A percentile compares a stretch with the other conserved stretches of the same genome.
phyloP scores from a whole-genome alignment of 92 coral and sea anemone species.

The Palythoa heliodiscus region DNA sequence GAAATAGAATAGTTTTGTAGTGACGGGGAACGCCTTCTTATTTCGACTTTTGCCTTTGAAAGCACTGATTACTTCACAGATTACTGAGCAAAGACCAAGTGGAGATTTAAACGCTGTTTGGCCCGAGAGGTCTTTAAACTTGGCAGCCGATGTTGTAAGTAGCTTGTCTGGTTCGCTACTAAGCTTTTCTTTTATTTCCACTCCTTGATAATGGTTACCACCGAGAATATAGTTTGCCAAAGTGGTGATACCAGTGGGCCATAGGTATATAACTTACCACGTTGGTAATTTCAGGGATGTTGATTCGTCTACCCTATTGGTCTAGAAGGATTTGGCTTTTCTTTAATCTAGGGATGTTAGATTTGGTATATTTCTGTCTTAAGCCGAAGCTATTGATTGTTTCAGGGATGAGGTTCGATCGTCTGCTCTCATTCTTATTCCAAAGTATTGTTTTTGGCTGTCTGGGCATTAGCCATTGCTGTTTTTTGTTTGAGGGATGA shows the following conservation, averaged over 20 bases:
- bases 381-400: no score
- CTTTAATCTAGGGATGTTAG: no score
- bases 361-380: no score
- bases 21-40: neutral
- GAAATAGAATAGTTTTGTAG: neutral
- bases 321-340: no score
- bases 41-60: neutral
- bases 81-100: slow-evolving; percentile 22
- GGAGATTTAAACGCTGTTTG: slow-evolving; percentile 26
- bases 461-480: no score
- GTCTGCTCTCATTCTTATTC: no score
- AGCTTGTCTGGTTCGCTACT: neutral
- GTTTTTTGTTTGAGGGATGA: no score
- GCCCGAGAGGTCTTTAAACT: slow-evolving; percentile 12
- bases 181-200: neutral
- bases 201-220: neutral
- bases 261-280: neutral
- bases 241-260: neutral
- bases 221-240: neutral
- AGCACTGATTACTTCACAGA: slow-evolving; percentile 22
- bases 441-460: no score
- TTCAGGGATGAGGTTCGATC: no score
- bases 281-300: no score
- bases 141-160: slow-evolving; percentile 31
- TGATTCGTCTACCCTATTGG: no score